Percentiles rank a stretch among this genome's conserved stretches.
phyloP scores from a whole-genome alignment of 1,140 invertebrate species.

The Zaprionus nigranus region DNA sequence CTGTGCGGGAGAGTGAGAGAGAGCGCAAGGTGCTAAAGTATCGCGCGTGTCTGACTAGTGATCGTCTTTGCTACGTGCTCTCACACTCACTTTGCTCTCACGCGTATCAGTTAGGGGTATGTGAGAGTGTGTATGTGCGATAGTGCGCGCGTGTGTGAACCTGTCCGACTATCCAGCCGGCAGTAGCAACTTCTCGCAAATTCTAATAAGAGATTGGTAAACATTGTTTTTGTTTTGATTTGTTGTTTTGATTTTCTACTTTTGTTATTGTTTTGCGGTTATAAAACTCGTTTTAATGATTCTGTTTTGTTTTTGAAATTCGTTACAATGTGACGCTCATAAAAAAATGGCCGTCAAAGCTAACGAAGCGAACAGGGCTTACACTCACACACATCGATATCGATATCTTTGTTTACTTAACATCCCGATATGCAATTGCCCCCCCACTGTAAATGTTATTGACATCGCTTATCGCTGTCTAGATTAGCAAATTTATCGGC shows the following conservation, averaged over 20 bases:
- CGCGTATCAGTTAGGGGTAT: not conserved
- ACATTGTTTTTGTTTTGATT: slow-evolving; percentile 33
- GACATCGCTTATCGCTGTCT: slow-evolving; percentile 4
- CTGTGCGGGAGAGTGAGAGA: not conserved
- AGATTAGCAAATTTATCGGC: slow-evolving; percentile 31
- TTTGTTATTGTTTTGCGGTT: slow-evolving; percentile 39
- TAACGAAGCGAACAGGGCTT: slow-evolving; percentile 9
- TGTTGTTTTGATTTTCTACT: slow-evolving; percentile 54
- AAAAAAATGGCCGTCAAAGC: slow-evolving; percentile 50
- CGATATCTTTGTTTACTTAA: slow-evolving; percentile 32
- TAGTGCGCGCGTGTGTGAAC: not conserved
- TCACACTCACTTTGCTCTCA: slow-evolving; percentile 13
- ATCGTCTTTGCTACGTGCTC: slow-evolving; percentile 4
- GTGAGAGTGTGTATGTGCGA: not conserved
- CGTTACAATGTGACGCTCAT: slow-evolving; percentile 68
- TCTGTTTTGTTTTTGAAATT: slow-evolving; percentile 72
- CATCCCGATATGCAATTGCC: slow-evolving; percentile 36
- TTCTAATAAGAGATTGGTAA: slow-evolving; percentile 23
- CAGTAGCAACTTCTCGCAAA: slow-evolving; percentile 40
- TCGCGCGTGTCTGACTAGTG: slow-evolving; percentile 32
- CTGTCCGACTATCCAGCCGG: slow-evolving; percentile 19
- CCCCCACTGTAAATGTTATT: slow-evolving; percentile 34
- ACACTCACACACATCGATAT: slow-evolving; percentile 8
- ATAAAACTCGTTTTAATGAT: slow-evolving; percentile 67
- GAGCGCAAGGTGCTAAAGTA: slow-evolving; percentile 8